Evolutionary conservation across 2,888 invertebrate genomes (phyloP).

Genomic region (Limnephilus lunatus): DNA sequence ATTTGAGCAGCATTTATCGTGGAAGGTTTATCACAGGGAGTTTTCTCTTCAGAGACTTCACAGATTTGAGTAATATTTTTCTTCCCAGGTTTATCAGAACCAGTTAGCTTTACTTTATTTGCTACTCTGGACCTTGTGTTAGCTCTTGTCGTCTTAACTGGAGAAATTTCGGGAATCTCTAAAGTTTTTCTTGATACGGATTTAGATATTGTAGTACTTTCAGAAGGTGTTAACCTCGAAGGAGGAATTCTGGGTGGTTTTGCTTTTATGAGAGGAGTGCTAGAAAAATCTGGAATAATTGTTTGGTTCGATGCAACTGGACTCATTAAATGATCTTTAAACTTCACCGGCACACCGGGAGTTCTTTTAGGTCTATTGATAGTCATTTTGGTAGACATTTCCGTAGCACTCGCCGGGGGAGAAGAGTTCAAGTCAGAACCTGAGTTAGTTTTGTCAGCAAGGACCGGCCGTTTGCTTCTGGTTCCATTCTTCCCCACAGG

Average conservation of each 20-base stretch:
- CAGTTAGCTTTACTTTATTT: conserved; percentile 7
- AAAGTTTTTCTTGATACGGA: not conserved
- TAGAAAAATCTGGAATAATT: conserved; percentile 52
- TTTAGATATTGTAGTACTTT: not conserved
- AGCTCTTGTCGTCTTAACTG: not conserved
- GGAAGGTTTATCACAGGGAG: not conserved
- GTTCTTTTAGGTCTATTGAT: conserved; percentile 71
- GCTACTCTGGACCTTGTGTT: conserved; percentile 18
- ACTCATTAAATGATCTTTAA: conserved; percentile 72
- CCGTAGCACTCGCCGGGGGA: conserved; percentile 17
- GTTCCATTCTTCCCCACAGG: conserved; percentile 43
- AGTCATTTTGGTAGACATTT: not conserved
- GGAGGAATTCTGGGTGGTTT: not conserved
- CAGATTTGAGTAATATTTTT: not conserved
- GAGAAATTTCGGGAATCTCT: not conserved
- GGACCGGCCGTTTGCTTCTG: conserved; percentile 56
- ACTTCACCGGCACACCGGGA: conserved; percentile 72
- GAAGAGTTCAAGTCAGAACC: conserved; percentile 56
- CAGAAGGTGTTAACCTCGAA: not conserved
- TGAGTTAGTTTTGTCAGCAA: conserved; percentile 63
- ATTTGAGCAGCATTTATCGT: not conserved
- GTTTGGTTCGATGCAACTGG: conserved; percentile 67
- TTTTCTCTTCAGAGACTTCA: not conserved
- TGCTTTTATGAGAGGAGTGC: conserved; percentile 55
- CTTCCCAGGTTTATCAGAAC: not conserved